Base-by-base conservation (phyloP, 1,140 invertebrate genomes). In the Cepaea nemoralis region DNA sequence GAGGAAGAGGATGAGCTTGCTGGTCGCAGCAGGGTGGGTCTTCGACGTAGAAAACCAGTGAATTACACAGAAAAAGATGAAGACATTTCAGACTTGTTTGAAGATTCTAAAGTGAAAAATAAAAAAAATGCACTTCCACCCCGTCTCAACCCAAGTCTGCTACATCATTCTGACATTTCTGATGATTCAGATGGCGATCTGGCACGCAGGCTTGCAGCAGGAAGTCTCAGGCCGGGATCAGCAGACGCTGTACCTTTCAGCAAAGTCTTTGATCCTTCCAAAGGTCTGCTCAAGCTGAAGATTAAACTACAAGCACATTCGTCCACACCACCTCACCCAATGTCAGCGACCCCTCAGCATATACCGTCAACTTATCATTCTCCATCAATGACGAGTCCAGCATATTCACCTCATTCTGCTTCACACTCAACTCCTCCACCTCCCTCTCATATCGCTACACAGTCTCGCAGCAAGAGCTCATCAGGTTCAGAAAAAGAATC, bases 241-340 rank as follows among this genome's bases (percentile, higher is more conserved):
- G 77, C 69, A 81, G 59, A 86, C 24, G 85, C 86, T 66, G 66
- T 90, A 22, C 86, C 87, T 59, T 85, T 90, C 2, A 88, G 86
- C 73, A 89, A 87, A 16, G 86, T 90, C 42, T 87, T 85, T 81
- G 89, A 90, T 82, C 88, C 90, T 16, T 84, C 83, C 27, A 84
- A 87, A 69, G 91, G 91, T 27, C 90, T 80, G 14, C 50, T 92
- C 27, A 92, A 92, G 83, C 78, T 92, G 55, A 91, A 90, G 63
- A 91, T 92, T 45, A 87, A 87, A 63, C 88, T 88, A 81, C 77
- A 85, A 66, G 86, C 85, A 45, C 84, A 59, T 39, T 55, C 55
- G 24, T 63, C 63, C 66, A 82, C 50, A 19, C 42, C 77, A 67
- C 40, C 70, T 27, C 67, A 77, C 70, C 63, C 80, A 55, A 37